Evolutionary conservation across 1,140 invertebrate species (phyloP), one percentile per base, ranked within the genome.

Genomic region (Capitella teleta): DNA sequence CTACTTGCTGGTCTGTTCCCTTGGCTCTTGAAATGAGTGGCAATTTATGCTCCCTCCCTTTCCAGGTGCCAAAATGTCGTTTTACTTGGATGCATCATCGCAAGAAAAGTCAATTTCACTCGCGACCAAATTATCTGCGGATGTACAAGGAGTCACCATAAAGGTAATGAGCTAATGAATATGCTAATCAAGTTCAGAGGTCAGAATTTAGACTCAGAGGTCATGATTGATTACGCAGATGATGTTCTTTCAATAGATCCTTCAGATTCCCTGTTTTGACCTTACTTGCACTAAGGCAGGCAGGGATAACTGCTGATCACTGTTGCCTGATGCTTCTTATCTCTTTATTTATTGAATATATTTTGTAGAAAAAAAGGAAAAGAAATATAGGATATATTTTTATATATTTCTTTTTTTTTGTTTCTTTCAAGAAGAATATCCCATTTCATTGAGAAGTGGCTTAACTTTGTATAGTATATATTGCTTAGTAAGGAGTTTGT

Each of bases 11-110:
- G 77, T 78, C 14, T 48, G 14, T 28, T 38, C 4, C 6, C 19
- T 38, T 48, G 16, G 3, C 30, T 21, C 26, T 5, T 32, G 45
- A 4, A 47, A 28, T 37, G 16, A 46, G 2, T 40, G 32, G 10
- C 18, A 41, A 44, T 32, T 48, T 4, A 40, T 49, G 14, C 28
- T 40, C 21, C n/a, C 42, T 53, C 49, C 10, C 44, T 54, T 55
- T 58, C 57, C 30, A 74, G 71, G 76, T 54, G 80, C 80, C 42
- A 76, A 80, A 59, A 82, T 84, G 74, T 74, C 85, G 63, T 81
- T 79, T 57, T 74, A 80, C 37, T 66, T 86, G 38, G 79, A 83
- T 59, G 74, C 77, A 4, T 74, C 72, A 30, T 73, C 72, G 18
- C 78, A 82, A 58, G 62, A 67, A 5, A 74, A 77, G 52, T 82